Base-by-base conservation (phyloP, 1,140 invertebrate species). In the Tenebrio molitor region DNA sequence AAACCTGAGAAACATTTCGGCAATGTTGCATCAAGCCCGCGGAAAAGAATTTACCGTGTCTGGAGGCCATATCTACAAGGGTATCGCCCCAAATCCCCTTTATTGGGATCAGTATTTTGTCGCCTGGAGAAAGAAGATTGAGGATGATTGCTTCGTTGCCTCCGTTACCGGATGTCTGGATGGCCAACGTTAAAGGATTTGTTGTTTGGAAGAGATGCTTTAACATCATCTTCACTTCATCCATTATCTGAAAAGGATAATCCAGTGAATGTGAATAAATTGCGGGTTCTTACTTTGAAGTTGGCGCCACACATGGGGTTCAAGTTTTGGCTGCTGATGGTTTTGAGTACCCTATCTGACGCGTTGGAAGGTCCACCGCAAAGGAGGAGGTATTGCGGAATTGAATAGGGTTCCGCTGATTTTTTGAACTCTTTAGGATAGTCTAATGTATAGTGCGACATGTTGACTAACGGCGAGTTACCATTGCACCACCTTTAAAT, bases 141-240 rank as follows among this genome's bases (percentile, higher is more conserved):
- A 85, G 86, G 19, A 94, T 85, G 3, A 91, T 85, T 0, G 92
- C 86, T 80, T 95, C 94, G 91, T 95, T 94, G 1, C 90, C 94
- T 21, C 87, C 87, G 83, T 95, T 92, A 8, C 92, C 94, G 17
- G 93, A 89, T 0, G 90, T 91, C 77, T 91, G 91, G 0, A 93
- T 83, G 7, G 90, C 92, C 74, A 95, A 87, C 0, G 93, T 93
- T 62, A 93, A 84, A 1, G 85, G 81, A 78, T 93, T 94, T 21
- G 85, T 85, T 0, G 94, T 96, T 86, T 95, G 94, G 77, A 95
- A 95, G 1, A 89, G 81, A 77, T 96, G 95, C 72, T 90, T 88
- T 5, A 95, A 83, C 5, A 94, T 93, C 34, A 83, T 86, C 78
- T 93, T 93, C 10, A 94, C 89, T 58, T 96, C 93, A 78, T 93